Evolutionary conservation across 2,113 vertebrate species (phyloP), one percentile per base, ranked within the genome.

Genomic region (Hippocampus zosterae): DNA sequence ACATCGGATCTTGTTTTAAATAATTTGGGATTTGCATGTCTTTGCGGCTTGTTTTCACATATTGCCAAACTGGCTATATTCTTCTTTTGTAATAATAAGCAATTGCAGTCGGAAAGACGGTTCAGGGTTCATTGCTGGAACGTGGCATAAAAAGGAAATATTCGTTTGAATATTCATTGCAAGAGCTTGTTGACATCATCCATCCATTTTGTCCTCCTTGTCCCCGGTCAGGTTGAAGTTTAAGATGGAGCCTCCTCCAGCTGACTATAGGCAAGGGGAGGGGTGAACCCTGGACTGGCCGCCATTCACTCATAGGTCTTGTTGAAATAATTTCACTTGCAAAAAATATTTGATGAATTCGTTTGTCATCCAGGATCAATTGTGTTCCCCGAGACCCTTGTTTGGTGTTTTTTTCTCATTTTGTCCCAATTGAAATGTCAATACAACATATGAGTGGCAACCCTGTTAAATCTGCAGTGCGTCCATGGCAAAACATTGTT

Each of bases 391-490:
- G 37, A 78, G 3, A 2, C 68, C 46, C 65, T 63, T 0, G 8
- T 73, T 80, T 71, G 74, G 50, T 76, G 33, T 60, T 77, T 65
- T 77, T 65, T 27, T 56, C 12, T 52, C 59, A 72, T 62, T 81
- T 76, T 81, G 79, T 85, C 83, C 79, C 79, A 77, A 72, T 85
- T 85, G 77, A 71, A 79, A 57, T 41, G 46, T 50, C 72, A 84
- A 78, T 75, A 84, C 85, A 59, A 68, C 68, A 64, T 65, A 74
- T 74, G 78, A 78, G 46, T 76, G 80, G 82, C 81, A 85, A 82
- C 73, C 72, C 79, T 87, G 79, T 80, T 29, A 84, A 80, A 78
- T 85, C 79, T 75, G 77, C 79, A 67, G 64, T 44, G 83, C 87
- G 79, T 89, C 87, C 82, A 86, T 88, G 85, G 88, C 82, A 48